Conservation (phyloP, 2,797 vertebrate species). For the Cynodonichthys magdalenae region DNA sequence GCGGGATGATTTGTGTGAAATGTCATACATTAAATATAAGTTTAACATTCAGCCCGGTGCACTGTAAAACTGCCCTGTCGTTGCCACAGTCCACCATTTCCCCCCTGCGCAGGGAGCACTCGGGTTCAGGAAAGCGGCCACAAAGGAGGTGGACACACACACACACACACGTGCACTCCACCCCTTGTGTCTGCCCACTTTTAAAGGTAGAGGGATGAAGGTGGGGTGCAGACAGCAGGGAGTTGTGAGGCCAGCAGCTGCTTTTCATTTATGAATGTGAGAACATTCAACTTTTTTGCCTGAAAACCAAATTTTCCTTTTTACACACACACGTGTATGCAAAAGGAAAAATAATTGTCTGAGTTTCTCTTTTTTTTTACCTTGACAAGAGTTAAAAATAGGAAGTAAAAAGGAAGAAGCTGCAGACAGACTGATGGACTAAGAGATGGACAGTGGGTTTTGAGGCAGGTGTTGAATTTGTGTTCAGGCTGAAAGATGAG, state of each 20-base stretch:
- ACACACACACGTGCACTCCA: conserved; percentile 28
- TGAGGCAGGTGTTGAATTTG: conserved; percentile 76
- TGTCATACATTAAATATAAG: conserved; percentile 92
- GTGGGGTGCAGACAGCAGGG: conserved; percentile 56
- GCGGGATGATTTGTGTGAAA: conserved; percentile 89
- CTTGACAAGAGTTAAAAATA: conserved; percentile 43
- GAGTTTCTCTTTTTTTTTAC: conserved; percentile 57
- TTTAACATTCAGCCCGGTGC: conserved; percentile 86
- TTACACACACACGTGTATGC: neutral
- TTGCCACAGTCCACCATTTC: conserved; percentile 76
- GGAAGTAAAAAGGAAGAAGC: neutral
- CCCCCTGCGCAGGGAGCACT: conserved; percentile 74
- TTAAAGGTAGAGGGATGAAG: conserved; percentile 57
- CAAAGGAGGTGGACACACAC: conserved; percentile 77
- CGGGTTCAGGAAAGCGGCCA: conserved; percentile 81
- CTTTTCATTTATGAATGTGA: conserved; percentile 80
- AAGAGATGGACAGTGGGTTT: conserved; percentile 66
- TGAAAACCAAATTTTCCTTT: conserved; percentile 54
- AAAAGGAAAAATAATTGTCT: neutral
- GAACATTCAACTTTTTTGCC: conserved; percentile 69
- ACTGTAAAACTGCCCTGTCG: conserved; percentile 86
- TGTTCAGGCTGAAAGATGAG: conserved; percentile 66
- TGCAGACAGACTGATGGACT: conserved; percentile 53
- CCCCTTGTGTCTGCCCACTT: conserved; percentile 79
- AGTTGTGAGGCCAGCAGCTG: conserved; percentile 78